Evolutionary conservation across 2,888 invertebrate genomes (phyloP).

Genomic region (Electrophaes corylata): DNA sequence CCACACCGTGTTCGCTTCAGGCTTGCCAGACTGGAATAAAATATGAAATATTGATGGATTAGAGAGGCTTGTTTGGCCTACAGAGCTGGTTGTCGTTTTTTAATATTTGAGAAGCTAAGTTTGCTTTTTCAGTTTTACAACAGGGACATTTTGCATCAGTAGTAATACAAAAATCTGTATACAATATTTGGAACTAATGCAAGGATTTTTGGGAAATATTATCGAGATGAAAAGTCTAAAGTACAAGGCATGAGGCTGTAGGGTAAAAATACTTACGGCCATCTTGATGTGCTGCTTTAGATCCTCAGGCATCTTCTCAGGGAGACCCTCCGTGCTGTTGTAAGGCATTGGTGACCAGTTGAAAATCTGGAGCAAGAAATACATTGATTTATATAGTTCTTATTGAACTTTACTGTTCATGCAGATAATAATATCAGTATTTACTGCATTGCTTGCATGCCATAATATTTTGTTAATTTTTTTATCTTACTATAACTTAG

Average conservation of each 20-base stretch:
- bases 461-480: too few relatives aligned
- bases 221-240: neutral
- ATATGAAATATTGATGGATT: constrained; percentile 3
- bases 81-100: too few relatives aligned
- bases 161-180: too few relatives aligned
- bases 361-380: constrained; percentile 87
- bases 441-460: too few relatives aligned
- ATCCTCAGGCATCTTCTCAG: constrained; percentile 89
- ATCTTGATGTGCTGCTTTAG: constrained; percentile 88
- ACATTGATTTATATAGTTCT: neutral
- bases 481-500: too few relatives aligned
- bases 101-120: neutral
- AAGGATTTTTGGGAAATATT: neutral
- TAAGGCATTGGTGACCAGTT: constrained; percentile 93
- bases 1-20: constrained; percentile 90
- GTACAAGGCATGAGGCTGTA: neutral
- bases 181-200: neutral
- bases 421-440: too few relatives aligned
- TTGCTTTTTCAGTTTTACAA: neutral
- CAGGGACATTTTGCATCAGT: too few relatives aligned
- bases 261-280: constrained; percentile 57
- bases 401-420: too few relatives aligned
- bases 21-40: constrained; percentile 72
- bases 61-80: neutral
- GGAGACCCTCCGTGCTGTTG: constrained; percentile 88